Base-by-base conservation (phyloP, 2,113 vertebrate species). In the Nothobranchius kuhntae region DNA sequence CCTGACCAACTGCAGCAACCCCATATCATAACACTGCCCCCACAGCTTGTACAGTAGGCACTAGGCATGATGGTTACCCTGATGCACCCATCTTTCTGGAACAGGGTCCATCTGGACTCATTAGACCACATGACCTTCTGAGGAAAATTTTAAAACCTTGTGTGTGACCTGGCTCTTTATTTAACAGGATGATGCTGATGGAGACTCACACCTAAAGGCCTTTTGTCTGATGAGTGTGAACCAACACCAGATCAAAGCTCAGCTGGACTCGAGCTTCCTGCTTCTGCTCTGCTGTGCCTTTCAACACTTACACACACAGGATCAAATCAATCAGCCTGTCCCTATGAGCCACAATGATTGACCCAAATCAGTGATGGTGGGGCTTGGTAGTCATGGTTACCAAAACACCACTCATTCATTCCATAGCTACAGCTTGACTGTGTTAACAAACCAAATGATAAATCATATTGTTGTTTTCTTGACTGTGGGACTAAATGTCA, bases 351-450 rank as follows among this genome's bases (percentile, higher is more conserved):
- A 47, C 66, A 42, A 71, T 8, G 65, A 88, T 85, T 74, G 78
- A 86, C 44, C 66, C 14, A 68, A 83, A 89, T 40, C 9, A 40
- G 87, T 83, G 86, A 87, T 60, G 44, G 62, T 78, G 67, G 54
- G 79, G 77, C 44, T 70, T 58, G 0, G 53, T 86, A 56, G 8
- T 77, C 66, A 47, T 86, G 83, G 80, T 80, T 54, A 88, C 82
- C 55, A 69, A 74, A 76, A 85, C 75, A 54, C 74, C 67, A 78
- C 62, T 68, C 60, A 71, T 77, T 77, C 44, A 45, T 45, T n/a
- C 59, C 40, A 44, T 51, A n/a, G 36, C 44, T 51, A 42, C 48
- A 72, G 75, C 48, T 64, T 21, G 1, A n/a, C 9, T 30, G 14
- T 17, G 64, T 61, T 9, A 52, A 24, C 17, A 52, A 24, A 1